Evolutionary conservation across 92 coral and sea anemone genomes (phyloP).

Genomic region (Parazoanthus swiftii): DNA sequence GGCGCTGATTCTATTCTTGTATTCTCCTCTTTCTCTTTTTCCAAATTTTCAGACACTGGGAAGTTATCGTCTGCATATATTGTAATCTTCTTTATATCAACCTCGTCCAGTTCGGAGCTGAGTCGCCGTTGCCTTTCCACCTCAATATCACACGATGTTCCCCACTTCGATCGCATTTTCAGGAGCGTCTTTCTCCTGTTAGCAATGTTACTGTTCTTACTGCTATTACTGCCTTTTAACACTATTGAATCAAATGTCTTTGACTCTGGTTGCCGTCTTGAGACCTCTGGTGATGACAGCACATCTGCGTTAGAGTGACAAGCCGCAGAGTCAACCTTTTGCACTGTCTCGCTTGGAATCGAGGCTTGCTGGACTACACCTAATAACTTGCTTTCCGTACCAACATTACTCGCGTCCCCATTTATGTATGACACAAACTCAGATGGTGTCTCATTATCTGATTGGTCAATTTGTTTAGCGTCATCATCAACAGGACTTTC

Average conservation of each 20-base stretch:
- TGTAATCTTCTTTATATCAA: neutral
- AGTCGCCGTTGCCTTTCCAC: slow-evolving; percentile 27
- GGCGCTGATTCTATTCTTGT: slow-evolving; percentile 43
- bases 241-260: neutral
- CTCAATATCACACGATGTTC: slow-evolving; percentile 34
- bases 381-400: neutral
- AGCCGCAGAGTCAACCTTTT: neutral
- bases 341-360: neutral
- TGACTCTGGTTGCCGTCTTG: neutral
- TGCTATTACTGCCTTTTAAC: neutral
- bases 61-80: neutral
- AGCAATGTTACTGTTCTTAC: neutral
- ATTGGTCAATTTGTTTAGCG: neutral
- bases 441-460: neutral
- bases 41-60: neutral
- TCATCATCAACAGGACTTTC: neutral
- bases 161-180: slow-evolving; percentile 24
- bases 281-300: neutral
- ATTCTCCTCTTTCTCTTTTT: slow-evolving; percentile 13
- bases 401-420: neutral
- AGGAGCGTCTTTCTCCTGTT: slow-evolving; percentile 18
- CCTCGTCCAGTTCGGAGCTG: slow-evolving; percentile 1
- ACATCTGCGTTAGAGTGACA: slow-evolving; percentile 2
- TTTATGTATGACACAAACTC: neutral
- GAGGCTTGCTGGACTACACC: neutral